Evolutionary conservation across 2,797 vertebrate species (phyloP).

Genomic region (Sylvia borin): DNA sequence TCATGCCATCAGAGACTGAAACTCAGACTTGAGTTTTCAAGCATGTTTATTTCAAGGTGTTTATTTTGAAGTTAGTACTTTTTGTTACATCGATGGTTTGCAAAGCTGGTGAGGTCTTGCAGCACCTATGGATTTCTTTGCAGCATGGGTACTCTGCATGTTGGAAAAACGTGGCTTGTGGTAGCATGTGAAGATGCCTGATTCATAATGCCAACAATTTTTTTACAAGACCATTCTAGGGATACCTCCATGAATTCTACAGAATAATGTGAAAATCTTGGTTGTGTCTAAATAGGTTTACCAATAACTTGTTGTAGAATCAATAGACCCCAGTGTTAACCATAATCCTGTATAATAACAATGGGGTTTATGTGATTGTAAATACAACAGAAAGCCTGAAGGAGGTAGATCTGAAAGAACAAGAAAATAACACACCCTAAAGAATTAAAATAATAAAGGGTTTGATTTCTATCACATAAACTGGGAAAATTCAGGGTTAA

Average conservation of each 20-base stretch:
- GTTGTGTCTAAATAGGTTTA: not conserved
- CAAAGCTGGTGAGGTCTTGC: not conserved
- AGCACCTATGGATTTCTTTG: not conserved
- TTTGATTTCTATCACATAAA: not conserved
- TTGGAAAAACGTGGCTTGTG: not conserved
- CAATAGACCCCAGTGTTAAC: not conserved
- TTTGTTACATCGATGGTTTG: not conserved
- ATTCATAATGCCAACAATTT: not conserved
- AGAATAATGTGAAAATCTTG: not conserved
- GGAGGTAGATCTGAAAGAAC: not conserved
- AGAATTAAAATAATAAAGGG: not conserved
- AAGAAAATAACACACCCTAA: not conserved
- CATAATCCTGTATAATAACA: not conserved
- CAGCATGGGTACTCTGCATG: not conserved
- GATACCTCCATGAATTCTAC: not conserved
- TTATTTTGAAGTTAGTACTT: not conserved
- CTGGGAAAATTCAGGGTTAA: not conserved
- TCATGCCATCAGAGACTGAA: not conserved
- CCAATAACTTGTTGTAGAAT: not conserved
- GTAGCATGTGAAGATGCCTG: not conserved
- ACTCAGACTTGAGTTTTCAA: not conserved
- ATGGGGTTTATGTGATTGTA: not conserved
- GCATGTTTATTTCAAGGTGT: not conserved
- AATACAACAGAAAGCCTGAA: not conserved
- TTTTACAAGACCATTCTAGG: not conserved